phyloP scores from a whole-genome alignment of 1,140 invertebrate species.

The Helicoverpa armigera region DNA sequence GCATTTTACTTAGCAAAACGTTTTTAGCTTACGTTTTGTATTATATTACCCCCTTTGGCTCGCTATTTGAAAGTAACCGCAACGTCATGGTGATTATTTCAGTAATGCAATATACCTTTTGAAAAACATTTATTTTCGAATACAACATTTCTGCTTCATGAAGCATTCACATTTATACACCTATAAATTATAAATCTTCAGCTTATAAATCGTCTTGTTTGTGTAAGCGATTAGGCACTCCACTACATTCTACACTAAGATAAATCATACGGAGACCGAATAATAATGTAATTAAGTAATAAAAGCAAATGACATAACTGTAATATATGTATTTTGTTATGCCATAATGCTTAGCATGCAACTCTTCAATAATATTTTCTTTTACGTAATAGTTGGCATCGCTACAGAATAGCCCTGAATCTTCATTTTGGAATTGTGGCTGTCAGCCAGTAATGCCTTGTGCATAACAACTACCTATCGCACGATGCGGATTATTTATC shows the following conservation, averaged over 20 bases:
- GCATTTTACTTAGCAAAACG: constrained; percentile 42
- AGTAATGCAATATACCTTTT: constrained; percentile 21
- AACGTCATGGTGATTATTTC: constrained; percentile 42
- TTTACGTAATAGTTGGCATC: constrained; percentile 75
- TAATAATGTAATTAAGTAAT: not conserved
- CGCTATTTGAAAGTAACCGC: constrained; percentile 2
- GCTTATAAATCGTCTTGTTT: not conserved
- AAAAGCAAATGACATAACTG: not conserved
- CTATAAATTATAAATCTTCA: not conserved
- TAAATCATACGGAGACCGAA: not conserved
- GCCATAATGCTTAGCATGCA: constrained; percentile 66
- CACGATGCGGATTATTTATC: constrained; percentile 40
- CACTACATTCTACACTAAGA: not conserved
- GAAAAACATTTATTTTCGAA: not conserved
- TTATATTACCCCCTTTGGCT: not conserved
- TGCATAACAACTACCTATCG: constrained; percentile 58
- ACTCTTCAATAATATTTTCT: constrained; percentile 68
- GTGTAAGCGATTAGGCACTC: not conserved
- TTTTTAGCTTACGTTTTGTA: constrained; percentile 47
- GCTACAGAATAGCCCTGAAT: constrained; percentile 57
- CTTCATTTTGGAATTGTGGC: constrained; percentile 59
- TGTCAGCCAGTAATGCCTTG: constrained; percentile 56
- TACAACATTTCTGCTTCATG: not conserved
- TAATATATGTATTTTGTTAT: constrained; percentile 10
- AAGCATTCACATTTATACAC: constrained; percentile 6